Evolutionary conservation across 2,888 invertebrate genomes (phyloP).

Genomic region (Ophion slaviceki): DNA sequence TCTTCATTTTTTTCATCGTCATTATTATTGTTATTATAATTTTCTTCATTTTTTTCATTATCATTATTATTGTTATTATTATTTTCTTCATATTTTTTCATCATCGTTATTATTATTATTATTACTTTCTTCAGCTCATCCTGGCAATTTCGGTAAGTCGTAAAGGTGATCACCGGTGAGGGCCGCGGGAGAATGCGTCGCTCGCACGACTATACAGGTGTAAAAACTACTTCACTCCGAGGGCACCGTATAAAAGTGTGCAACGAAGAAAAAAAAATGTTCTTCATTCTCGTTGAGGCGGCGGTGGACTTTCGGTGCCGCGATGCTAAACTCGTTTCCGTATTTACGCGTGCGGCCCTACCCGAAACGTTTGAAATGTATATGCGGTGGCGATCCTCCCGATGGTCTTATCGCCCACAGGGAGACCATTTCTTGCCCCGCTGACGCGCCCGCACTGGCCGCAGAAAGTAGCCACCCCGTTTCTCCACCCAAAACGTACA

Average conservation of each 20-base stretch:
- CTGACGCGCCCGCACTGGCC: constrained; percentile 13
- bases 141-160: constrained; percentile 65
- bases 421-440: constrained; percentile 18
- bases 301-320: constrained; percentile 3
- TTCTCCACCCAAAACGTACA: constrained; percentile 9
- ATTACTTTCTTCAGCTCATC: constrained; percentile 41
- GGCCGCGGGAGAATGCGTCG: constrained; percentile 13
- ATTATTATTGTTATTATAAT: too few relatives aligned
- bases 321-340: constrained; percentile 63
- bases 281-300: neutral
- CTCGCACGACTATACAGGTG: constrained; percentile 63
- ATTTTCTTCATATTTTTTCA: too few relatives aligned
- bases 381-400: constrained; percentile 47
- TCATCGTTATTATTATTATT: neutral
- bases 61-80: constrained; percentile 27
- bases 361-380: constrained; percentile 46
- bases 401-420: constrained; percentile 53
- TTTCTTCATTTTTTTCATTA: constrained; percentile 9
- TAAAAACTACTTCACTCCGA: constrained; percentile 62
- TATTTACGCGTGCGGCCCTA: constrained; percentile 47
- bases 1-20: too few relatives aligned
- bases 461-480: neutral
- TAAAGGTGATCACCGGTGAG: constrained; percentile 61
- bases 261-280: constrained; percentile 23
- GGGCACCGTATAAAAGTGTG: constrained; percentile 51